A percentile compares a stretch with the other conserved stretches of the same genome.
These are phyloP conservation scores for Poicephalus meyeri DNA, from an alignment of 2,113 vertebrate genomes.

Conservation along the genomic window DNA sequence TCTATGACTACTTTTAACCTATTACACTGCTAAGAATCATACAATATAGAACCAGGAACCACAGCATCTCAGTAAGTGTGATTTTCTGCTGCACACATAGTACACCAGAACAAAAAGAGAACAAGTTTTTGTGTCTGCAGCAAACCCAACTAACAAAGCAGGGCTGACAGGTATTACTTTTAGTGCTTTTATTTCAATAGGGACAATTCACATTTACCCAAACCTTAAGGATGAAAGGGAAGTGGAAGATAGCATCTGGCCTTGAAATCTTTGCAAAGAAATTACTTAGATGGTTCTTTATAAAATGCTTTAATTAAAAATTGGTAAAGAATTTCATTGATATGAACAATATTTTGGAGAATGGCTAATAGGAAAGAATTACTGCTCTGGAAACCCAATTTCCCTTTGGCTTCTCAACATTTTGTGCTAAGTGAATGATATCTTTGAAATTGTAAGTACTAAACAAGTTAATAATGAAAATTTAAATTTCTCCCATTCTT, in stretches of 20 bases:
- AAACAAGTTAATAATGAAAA: neutral
- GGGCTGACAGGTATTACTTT: neutral
- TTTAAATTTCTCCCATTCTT: neutral
- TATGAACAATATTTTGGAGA: neutral
- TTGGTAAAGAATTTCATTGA: neutral
- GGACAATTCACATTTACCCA: neutral
- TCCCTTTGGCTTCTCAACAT: neutral
- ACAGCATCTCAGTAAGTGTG: neutral
- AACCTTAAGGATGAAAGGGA: neutral
- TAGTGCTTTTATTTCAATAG: neutral
- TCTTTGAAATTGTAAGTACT: neutral
- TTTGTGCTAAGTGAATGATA: neutral
- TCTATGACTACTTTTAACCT: neutral
- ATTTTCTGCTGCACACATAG: neutral
- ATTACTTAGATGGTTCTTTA: neutral
- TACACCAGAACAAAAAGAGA: neutral
- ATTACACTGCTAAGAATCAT: neutral
- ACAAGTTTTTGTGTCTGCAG: neutral
- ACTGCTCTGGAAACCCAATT: neutral
- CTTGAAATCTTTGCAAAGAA: neutral
- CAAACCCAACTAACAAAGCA: neutral
- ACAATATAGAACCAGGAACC: fast-evolving
- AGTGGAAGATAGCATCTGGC: neutral
- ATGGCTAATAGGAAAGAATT: neutral
- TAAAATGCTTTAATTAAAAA: neutral